phyloP scores from a whole-genome alignment of 2,113 vertebrate species.

The Alaudala cheleensis region DNA sequence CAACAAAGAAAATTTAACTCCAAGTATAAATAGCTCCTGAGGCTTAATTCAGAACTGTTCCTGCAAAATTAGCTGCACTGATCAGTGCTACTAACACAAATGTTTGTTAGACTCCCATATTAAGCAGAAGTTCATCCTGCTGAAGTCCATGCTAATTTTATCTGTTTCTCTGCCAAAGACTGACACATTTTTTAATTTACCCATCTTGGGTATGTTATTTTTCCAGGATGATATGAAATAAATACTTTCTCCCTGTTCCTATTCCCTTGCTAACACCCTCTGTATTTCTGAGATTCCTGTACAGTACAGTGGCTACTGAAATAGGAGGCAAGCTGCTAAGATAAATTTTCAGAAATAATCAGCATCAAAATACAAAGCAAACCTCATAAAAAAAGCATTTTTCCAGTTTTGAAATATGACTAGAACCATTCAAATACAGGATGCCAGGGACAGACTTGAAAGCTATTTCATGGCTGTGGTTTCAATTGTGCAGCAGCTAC shows the following conservation, averaged over 20 bases:
- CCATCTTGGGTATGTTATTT: background rate
- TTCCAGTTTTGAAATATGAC: background rate
- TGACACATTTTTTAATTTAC: background rate
- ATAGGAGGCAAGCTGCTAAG: background rate
- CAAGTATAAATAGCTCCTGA: background rate
- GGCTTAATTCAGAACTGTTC: background rate
- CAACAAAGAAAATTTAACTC: background rate
- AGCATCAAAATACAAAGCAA: background rate
- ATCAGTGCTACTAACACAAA: background rate
- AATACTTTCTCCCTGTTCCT: background rate
- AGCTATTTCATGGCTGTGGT: slow-evolving; percentile 43
- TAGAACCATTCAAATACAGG: background rate
- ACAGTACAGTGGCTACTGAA: background rate
- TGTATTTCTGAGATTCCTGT: background rate
- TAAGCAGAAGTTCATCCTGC: background rate
- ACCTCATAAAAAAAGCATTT: background rate
- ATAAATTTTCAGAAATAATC: slow-evolving; percentile 24
- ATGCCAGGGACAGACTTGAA: background rate
- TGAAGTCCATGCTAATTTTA: background rate
- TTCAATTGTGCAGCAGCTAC: slow-evolving; percentile 4
- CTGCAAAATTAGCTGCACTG: background rate
- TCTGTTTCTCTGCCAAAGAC: background rate
- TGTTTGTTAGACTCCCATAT: background rate
- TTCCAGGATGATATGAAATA: background rate
- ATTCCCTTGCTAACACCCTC: background rate